Evolutionary conservation across 2,113 vertebrate species (phyloP).

Genomic region (Acanthisitta chloris): DNA sequence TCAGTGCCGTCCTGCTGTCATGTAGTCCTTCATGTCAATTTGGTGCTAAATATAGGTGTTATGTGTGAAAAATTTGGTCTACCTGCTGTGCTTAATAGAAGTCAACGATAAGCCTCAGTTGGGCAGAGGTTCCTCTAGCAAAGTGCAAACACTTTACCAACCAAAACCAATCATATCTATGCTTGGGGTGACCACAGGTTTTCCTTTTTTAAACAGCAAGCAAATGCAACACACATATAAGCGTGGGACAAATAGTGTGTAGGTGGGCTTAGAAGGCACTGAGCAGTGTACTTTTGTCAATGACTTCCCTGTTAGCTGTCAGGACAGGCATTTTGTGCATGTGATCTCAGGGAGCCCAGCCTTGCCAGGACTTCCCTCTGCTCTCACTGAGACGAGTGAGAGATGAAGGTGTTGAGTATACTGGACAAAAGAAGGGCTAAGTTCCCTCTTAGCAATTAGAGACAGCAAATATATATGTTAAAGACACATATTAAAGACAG

Average conservation of each 20-base stretch:
- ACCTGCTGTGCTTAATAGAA: neutral
- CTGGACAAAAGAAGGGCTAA: neutral
- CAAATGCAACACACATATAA: neutral
- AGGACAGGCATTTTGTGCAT: neutral
- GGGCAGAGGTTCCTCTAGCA: neutral
- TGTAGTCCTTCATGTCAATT: conserved; percentile 16
- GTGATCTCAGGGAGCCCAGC: neutral
- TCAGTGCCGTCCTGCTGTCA: conserved; percentile 2
- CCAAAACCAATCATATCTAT: neutral
- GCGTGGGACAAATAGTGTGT: neutral
- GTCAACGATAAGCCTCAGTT: neutral
- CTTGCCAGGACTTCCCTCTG: neutral
- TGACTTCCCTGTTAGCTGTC: neutral
- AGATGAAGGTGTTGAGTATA: neutral
- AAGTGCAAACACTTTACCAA: neutral
- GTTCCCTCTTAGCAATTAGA: neutral
- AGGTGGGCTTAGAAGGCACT: neutral
- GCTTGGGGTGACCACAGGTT: neutral
- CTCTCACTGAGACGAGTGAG: neutral
- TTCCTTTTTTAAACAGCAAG: neutral
- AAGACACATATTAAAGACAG: neutral
- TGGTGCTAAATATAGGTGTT: conserved; percentile 50
- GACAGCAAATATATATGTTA: neutral
- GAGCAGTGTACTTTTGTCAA: neutral
- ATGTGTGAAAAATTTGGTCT: conserved; percentile 35